Conservation (phyloP, 2,888 invertebrate species). For the Sinohyriopsis cumingii region DNA sequence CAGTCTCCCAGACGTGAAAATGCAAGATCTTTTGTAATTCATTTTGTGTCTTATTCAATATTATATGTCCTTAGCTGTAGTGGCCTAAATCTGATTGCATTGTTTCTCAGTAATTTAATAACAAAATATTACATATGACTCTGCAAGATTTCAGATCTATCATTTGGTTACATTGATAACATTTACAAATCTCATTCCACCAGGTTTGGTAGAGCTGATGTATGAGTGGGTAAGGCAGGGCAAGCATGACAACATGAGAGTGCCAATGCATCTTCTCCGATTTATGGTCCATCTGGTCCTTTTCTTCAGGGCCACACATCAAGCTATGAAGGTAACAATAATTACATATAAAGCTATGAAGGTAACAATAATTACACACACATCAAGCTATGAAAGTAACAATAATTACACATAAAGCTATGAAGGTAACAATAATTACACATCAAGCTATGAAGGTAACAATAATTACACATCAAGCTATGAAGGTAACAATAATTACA, state of each 20-base stretch:
- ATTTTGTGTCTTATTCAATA: no score
- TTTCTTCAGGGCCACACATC: slow-evolving; percentile 86
- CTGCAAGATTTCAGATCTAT: neutral
- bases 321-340: slow-evolving; percentile 62
- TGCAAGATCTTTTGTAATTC: no score
- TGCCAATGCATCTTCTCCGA: slow-evolving; percentile 77
- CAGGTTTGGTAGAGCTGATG: slow-evolving; percentile 81
- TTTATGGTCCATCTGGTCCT: slow-evolving; percentile 90
- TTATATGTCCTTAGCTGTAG: no score
- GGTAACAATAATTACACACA: slow-evolving; percentile 74
- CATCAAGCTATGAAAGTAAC: slow-evolving; percentile 75
- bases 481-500: slow-evolving; percentile 74
- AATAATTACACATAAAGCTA: slow-evolving; percentile 78
- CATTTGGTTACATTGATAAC: neutral
- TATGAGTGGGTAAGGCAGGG: slow-evolving; percentile 69
- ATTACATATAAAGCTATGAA: slow-evolving; percentile 77
- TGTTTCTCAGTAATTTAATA: no score
- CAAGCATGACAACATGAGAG: slow-evolving; percentile 30
- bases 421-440: slow-evolving; percentile 74
- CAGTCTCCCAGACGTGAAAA: no score
- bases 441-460: slow-evolving; percentile 75
- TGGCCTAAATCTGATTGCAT: no score
- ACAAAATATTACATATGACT: no score
- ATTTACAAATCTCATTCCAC: slow-evolving; percentile 5
- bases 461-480: slow-evolving; percentile 78